A percentile compares a stretch with the other conserved stretches of the same genome.
These are phyloP conservation scores for Ammodytes dubius DNA, from an alignment of 2,113 vertebrate species.

Conservation along the genomic window DNA sequence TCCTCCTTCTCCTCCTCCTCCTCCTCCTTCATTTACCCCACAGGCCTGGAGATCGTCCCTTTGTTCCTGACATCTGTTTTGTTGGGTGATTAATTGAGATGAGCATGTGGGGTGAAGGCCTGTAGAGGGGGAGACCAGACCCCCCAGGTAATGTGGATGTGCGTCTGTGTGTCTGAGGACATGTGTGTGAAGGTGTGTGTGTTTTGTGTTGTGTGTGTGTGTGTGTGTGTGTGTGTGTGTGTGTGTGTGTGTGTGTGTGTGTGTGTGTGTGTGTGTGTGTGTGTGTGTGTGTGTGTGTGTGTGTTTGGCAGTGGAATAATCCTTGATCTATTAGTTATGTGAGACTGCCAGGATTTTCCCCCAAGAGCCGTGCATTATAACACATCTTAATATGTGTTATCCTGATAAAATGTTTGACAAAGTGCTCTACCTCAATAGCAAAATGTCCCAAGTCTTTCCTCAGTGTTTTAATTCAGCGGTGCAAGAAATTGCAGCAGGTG, in stretches of 20 bases:
- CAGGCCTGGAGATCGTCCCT: conserved; percentile 75
- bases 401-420: conserved; percentile 51
- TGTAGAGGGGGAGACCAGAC: conserved; percentile 69
- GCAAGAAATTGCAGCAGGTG: conserved; percentile 37
- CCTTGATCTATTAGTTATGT: conserved; percentile 68
- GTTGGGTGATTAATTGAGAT: conserved; percentile 84
- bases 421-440: neutral
- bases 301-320: conserved; percentile 27
- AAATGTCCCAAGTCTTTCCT: conserved; percentile 25
- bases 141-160: conserved; percentile 76
- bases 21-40: conserved; percentile 56
- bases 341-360: conserved; percentile 56
- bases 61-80: conserved; percentile 85
- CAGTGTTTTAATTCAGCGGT: conserved; percentile 45
- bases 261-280: conserved; percentile 27
- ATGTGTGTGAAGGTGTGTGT: conserved; percentile 21
- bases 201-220: conserved; percentile 18
- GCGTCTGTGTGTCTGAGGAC: conserved; percentile 1
- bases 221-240: conserved; percentile 37
- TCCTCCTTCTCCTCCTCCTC: neutral
- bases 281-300: conserved; percentile 20
- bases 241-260: conserved; percentile 36
- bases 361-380: conserved; percentile 40
- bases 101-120: conserved; percentile 81
- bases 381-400: conserved; percentile 54